phyloP scores from a whole-genome alignment of 2,888 invertebrate species.

The Sphinx pinastri region DNA sequence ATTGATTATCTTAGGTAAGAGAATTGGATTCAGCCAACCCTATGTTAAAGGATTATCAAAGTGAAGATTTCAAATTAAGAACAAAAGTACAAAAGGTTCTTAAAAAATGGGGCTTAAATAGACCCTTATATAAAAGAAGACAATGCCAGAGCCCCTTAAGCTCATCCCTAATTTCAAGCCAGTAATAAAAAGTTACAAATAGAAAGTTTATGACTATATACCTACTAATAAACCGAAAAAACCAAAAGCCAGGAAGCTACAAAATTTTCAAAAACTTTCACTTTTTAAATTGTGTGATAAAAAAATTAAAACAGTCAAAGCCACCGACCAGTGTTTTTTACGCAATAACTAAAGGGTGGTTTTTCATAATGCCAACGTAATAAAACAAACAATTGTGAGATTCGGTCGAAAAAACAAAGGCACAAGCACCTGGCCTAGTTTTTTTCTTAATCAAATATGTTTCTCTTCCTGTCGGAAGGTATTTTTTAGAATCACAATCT shows the following conservation, averaged over 20 bases:
- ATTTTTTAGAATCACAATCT: constrained; percentile 26
- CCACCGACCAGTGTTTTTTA: constrained; percentile 51
- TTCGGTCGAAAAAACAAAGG: constrained; percentile 64
- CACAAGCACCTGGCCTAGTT: constrained; percentile 73
- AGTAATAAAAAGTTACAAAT: constrained; percentile 8
- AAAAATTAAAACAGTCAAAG: constrained; percentile 48
- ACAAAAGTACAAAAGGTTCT: constrained; percentile 19
- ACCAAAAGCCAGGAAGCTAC: constrained; percentile 35
- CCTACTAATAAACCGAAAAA: constrained; percentile 42
- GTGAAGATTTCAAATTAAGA: constrained; percentile 7
- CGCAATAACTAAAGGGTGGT: constrained; percentile 59
- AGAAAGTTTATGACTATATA: constrained; percentile 26
- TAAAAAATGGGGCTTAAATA: constrained; percentile 14
- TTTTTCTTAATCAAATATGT: constrained; percentile 81
- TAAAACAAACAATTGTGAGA: constrained; percentile 66
- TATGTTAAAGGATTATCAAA: constrained; percentile 5
- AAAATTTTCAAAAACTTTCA: constrained; percentile 57
- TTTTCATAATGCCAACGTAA: constrained; percentile 54
- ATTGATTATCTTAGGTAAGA: background rate
- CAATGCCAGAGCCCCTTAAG: background rate
- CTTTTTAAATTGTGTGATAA: constrained; percentile 57
- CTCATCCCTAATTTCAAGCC: constrained; percentile 9
- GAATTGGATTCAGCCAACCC: constrained; percentile 16
- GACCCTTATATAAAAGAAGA: constrained; percentile 10
- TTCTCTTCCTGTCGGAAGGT: constrained; percentile 81